Evolutionary conservation across 2,113 vertebrate genomes (phyloP).

Genomic region (Eurypyga helias): DNA sequence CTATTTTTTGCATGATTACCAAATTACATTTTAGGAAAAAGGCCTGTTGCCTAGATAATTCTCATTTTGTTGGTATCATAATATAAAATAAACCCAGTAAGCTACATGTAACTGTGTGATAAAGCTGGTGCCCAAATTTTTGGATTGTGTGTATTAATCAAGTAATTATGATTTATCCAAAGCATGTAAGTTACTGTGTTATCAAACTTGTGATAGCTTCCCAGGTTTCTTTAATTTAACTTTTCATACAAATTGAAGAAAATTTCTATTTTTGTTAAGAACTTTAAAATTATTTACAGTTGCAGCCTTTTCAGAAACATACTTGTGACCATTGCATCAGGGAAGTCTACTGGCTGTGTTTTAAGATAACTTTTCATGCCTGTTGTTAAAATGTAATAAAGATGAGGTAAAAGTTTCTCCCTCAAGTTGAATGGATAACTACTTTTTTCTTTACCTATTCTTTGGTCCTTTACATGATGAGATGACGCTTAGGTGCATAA

Average conservation of each 20-base stretch:
- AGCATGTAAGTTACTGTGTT: neutral
- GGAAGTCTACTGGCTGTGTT: neutral
- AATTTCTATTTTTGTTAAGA: neutral
- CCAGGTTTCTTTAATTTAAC: neutral
- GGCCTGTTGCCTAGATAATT: neutral
- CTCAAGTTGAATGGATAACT: neutral
- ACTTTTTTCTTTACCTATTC: neutral
- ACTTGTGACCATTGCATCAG: neutral
- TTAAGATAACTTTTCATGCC: neutral
- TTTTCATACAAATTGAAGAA: neutral
- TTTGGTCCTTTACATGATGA: neutral
- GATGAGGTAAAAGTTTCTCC: neutral
- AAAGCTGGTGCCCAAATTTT: neutral
- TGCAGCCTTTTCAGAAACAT: neutral
- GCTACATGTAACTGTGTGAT: neutral
- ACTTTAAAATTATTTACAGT: neutral
- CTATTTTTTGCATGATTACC: neutral
- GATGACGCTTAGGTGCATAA: neutral
- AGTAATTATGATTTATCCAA: neutral
- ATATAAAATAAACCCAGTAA: neutral
- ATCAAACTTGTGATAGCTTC: neutral
- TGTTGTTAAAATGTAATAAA: neutral
- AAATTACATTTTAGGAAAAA: neutral
- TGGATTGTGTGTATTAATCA: neutral
- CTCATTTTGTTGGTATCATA: neutral